A percentile compares a stretch with the other conserved stretches of the same genome.
These are phyloP conservation scores for Pristiophorus japonicus DNA, from an alignment of 2,113 vertebrate genomes.

Conservation along the genomic window DNA sequence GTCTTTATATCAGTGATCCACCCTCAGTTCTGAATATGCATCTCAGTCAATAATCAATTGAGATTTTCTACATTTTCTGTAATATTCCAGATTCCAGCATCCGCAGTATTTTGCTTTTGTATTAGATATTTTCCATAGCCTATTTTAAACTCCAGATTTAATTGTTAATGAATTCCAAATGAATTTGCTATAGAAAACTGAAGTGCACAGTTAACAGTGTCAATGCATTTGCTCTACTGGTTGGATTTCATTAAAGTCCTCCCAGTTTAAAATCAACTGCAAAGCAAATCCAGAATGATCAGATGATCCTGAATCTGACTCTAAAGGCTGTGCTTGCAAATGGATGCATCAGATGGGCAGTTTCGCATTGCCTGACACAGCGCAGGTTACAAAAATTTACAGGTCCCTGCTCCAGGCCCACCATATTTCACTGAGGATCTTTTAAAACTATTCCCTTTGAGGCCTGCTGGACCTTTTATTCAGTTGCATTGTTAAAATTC, in stretches of 20 bases:
- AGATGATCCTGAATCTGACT: not conserved
- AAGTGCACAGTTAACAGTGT: not conserved
- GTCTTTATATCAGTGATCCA: not conserved
- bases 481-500: slow-evolving; percentile 17
- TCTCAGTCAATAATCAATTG: not conserved
- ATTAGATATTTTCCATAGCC: not conserved
- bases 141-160: not conserved
- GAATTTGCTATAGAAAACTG: not conserved
- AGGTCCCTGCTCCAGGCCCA: not conserved
- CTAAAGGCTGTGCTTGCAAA: not conserved
- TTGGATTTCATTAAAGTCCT: not conserved
- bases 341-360: not conserved
- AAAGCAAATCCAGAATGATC: not conserved
- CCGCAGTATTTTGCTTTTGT: no score
- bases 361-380: not conserved
- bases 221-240: not conserved
- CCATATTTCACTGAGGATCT: not conserved
- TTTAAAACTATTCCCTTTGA: not conserved
- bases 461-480: not conserved
- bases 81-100: no score
- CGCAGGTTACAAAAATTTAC: not conserved
- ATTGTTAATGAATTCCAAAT: not conserved
- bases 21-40: not conserved
- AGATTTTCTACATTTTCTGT: not conserved
- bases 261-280: not conserved